A percentile compares a stretch with the other conserved stretches of the same genome.
These are phyloP conservation scores for Danio tinwini DNA, from an alignment of 2,797 vertebrate genomes.

Conservation along the genomic window DNA sequence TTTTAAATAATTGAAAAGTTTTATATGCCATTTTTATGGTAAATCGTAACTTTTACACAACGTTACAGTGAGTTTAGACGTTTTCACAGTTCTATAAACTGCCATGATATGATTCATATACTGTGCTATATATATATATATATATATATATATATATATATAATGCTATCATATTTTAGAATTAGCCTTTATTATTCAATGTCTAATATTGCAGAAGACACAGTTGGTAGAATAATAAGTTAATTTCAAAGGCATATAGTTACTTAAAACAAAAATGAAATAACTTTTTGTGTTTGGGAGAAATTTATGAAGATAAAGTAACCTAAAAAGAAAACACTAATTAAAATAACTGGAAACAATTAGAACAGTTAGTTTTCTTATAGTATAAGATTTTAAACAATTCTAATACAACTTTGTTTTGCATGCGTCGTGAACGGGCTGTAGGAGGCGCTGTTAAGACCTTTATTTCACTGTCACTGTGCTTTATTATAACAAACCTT, in stretches of 20 bases:
- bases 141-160: too few species aligned
- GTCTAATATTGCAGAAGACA: not conserved
- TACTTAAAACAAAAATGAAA: not conserved
- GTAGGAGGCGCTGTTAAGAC: constrained; percentile 30
- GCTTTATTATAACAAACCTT: not conserved
- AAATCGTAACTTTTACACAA: not conserved
- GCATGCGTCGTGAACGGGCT: not conserved
- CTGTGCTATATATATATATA: too few species aligned
- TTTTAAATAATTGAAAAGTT: not conserved
- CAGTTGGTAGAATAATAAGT: not conserved
- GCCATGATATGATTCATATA: not conserved
- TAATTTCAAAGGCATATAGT: not conserved
- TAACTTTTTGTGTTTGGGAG: not conserved
- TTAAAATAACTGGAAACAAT: not conserved
- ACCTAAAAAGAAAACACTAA: not conserved
- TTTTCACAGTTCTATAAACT: not conserved
- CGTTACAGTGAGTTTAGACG: not conserved
- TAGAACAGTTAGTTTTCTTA: too few species aligned
- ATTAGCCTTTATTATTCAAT: not conserved
- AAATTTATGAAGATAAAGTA: not conserved
- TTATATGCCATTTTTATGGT: not conserved
- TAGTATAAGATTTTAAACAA: not conserved
- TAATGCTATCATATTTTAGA: not conserved
- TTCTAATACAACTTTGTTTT: not conserved
- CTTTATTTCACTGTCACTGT: not conserved